Base-by-base conservation (phyloP, 2,888 invertebrate species). In the Lycia hirtaria region DNA sequence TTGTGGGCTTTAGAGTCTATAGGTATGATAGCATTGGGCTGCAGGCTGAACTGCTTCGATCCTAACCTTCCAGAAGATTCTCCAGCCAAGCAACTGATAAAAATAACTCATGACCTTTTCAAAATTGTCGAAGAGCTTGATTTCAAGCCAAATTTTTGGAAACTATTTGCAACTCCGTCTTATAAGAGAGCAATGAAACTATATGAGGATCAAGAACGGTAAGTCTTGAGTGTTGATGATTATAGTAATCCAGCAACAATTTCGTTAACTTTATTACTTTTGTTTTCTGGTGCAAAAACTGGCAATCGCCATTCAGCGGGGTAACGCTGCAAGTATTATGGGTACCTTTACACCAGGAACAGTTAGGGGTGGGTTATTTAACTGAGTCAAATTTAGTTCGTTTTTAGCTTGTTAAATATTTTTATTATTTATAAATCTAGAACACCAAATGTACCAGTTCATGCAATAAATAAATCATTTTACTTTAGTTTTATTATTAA, bases 1-100 rank as follows among this genome's bases (percentile, higher is more conserved):
- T 88, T 93, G 65, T 95, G 95, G 95, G 91, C 94, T 0, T 75
- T 95, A 22, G 95, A 95, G 75, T 94, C 93, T 0, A 82, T 87
- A 10, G 83, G 77, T 0, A 75, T 87, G 40, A 84, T 91, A 0
- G 86, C 87, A 0, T 67, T 91, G 4, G 91, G 91, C 0, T 76
- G 78, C 7, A 78, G 90, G 0, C 68, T 91, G 0, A 83, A 86
- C 50, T 87, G 87, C 56, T 72, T 91, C 1, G 75, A 84, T 37
- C 67, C 78, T 0, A 76, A 83, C 37, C 62, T 89, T 7, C 68
- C 83, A 0, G 74, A 78, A n/a, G 78, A 87, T 45, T 85, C 87
- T 0, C 83, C 82, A 17, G 85, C 75, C 4, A 80, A 67, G 37
- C 70, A 73, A 54, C 71, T 90, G 1, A 88, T 90, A 17, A 70